Evolutionary conservation across 2,113 vertebrate species (phyloP), one percentile per base, ranked within the genome.

Genomic region (Illadopsis cleaveri): DNA sequence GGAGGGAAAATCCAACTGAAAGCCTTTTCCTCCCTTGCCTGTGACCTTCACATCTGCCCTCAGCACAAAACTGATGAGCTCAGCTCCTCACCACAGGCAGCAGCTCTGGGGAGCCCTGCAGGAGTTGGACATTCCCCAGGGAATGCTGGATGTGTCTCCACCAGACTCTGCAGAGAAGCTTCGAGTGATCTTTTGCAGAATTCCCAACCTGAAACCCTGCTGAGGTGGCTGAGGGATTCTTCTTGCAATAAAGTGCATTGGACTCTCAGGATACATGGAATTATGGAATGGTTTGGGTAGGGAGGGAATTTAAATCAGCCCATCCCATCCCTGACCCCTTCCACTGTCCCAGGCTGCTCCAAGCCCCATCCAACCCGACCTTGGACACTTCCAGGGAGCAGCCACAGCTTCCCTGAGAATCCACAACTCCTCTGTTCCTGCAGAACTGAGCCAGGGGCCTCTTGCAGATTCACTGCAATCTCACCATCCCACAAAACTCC

Each of bases 331-430:
- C 30, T 33, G 64, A 40, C 35, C 11, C 35, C 53, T 69, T 13
- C 38, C 61, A 35, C 20, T 1, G 0, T 3, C 78, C 78, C 64
- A 69, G 51, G 62, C 8, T 47, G 51, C 51, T 68, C 54, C 61
- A 25, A 35, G 27, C 31, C 37, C 21, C 21, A 0, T 57, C 53
- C 60, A 48, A 0, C 15, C 65, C 5, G 0, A 15, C 57, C 47
- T 14, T 24, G 81, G 68, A 6, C 57, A 22, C 47, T 44, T 4
- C 47, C 66, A 53, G 56, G 80, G 54, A 58, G 65, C 65, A 60
- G 12, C 65, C 66, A 24, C 44, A 51, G 27, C 68, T 62, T 17
- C 56, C 33, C 66, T 33, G 68, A 18, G 35, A 22, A 56, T 6
- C 82, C 69, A 5, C 48, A 64, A 3, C 69, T 65, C 35, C 47